Percentiles rank a stretch among this genome's conserved stretches.
phyloP scores from a whole-genome alignment of 2,113 vertebrate species.

The Silurus asotus region DNA sequence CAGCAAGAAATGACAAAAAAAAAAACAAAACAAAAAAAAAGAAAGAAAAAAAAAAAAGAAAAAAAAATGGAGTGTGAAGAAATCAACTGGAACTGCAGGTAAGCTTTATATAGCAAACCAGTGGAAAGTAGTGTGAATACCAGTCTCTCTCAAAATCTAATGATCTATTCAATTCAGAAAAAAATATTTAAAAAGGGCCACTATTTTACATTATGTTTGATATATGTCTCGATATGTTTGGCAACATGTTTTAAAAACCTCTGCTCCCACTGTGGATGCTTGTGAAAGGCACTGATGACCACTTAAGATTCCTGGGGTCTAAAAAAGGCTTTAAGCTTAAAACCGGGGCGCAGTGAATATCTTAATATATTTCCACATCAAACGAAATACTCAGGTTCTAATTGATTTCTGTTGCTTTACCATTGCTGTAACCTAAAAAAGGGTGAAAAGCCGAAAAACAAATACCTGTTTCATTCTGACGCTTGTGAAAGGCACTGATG shows the following conservation, averaged over 20 bases:
- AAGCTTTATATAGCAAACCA: not conserved
- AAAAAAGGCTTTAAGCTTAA: not conserved
- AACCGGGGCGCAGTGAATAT: not conserved
- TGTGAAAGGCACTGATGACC: not conserved
- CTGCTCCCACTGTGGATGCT: not conserved
- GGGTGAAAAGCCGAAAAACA: not conserved
- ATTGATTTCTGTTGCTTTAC: too few relatives aligned
- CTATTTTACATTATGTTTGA: not conserved
- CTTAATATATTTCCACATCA: not conserved
- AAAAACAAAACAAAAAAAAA: not conserved
- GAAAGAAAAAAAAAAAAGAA: slow-evolving; percentile 48
- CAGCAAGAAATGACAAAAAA: slow-evolving; percentile 58
- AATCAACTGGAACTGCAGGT: not conserved
- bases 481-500: not conserved
- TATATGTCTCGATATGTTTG: not conserved
- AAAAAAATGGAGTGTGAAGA: not conserved
- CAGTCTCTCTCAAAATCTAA: slow-evolving; percentile 56
- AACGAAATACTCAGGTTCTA: not conserved
- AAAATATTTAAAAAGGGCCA: not conserved
- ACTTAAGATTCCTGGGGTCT: not conserved
- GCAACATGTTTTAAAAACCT: not conserved
- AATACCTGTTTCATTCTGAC: slow-evolving; percentile 76
- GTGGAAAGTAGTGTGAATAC: not conserved
- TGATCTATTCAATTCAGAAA: slow-evolving; percentile 27
- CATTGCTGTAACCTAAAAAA: not conserved